Evolutionary conservation across 1,140 invertebrate species (phyloP).

Genomic region (Amphibalanus amphitrite): DNA sequence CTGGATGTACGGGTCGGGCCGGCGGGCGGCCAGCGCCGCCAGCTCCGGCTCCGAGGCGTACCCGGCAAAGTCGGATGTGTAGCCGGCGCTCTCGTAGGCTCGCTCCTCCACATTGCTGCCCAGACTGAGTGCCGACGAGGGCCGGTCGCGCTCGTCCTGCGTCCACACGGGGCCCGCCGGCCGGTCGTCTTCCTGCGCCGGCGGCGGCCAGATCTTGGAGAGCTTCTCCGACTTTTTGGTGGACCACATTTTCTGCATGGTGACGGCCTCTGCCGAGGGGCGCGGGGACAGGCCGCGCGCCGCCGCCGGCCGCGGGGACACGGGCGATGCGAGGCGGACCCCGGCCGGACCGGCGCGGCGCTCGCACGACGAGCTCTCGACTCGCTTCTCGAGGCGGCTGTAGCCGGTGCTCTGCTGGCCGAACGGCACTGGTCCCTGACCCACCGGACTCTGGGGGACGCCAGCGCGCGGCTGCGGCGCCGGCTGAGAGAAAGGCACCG

Average conservation of each 20-base stretch:
- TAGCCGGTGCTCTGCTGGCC: background rate
- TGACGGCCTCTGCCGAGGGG: background rate
- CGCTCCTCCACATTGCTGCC: background rate
- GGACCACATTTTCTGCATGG: background rate
- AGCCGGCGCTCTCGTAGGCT: background rate
- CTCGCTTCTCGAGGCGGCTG: background rate
- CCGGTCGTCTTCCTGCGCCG: background rate
- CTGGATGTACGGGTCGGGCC: background rate
- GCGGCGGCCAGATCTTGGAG: background rate
- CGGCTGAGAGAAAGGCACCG: no score
- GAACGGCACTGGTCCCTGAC: background rate
- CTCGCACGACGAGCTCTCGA: background rate
- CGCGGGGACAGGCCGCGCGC: background rate
- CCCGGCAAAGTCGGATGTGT: background rate
- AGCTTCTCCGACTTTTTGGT: background rate
- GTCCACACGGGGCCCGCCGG: background rate
- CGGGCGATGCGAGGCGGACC: background rate
- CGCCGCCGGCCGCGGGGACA: background rate
- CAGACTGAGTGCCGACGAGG: background rate
- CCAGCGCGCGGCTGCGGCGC: no score
- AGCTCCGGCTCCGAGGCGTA: background rate
- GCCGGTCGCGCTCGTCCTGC: background rate
- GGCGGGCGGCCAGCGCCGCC: slow-evolving; percentile 1
- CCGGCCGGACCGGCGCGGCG: no score
- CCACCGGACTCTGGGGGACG: no score